Percentiles rank a stretch among this genome's conserved stretches.
Conservation (phyloP, 1,140 invertebrate genomes). For the Drosophila subpulchrella region DNA sequence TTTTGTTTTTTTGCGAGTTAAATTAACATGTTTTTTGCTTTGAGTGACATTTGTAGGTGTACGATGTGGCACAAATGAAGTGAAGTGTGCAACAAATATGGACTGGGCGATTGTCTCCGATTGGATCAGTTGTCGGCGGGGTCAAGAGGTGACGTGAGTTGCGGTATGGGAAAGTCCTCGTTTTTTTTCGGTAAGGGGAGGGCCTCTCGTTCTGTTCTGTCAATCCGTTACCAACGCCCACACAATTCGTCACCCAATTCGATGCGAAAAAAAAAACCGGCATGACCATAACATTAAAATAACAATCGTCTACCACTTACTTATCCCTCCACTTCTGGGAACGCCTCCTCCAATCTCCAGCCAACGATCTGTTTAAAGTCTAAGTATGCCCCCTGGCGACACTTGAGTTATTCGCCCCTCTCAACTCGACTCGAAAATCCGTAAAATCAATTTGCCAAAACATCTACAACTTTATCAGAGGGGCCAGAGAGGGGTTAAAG, state of each 20-base stretch:
- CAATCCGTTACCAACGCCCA: constrained; percentile 79
- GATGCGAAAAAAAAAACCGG: constrained; percentile 15
- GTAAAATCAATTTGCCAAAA: constrained; percentile 81
- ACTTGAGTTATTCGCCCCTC: constrained; percentile 74
- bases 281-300: constrained; percentile 79
- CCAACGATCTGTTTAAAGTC: constrained; percentile 81
- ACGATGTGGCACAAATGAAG: constrained; percentile 82
- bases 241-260: constrained; percentile 76
- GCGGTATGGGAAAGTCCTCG: constrained; percentile 33
- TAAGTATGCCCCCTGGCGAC: constrained; percentile 74
- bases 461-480: constrained; percentile 78
- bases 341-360: constrained; percentile 50
- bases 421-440: constrained; percentile 54
- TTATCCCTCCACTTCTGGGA: constrained; percentile 57
- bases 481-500: constrained; percentile 1
- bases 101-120: constrained; percentile 48
- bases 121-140: constrained; percentile 40
- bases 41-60: constrained; percentile 83
- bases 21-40: constrained; percentile 81
- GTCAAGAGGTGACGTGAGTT: constrained; percentile 36
- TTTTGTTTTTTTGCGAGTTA: constrained; percentile 64
- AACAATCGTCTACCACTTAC: constrained; percentile 81
- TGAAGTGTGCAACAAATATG: constrained; percentile 83
- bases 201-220: constrained; percentile 43
- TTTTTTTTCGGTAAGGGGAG: not conserved